Evolutionary conservation across 2,888 invertebrate genomes (phyloP).

Genomic region (Troilus luridus): DNA sequence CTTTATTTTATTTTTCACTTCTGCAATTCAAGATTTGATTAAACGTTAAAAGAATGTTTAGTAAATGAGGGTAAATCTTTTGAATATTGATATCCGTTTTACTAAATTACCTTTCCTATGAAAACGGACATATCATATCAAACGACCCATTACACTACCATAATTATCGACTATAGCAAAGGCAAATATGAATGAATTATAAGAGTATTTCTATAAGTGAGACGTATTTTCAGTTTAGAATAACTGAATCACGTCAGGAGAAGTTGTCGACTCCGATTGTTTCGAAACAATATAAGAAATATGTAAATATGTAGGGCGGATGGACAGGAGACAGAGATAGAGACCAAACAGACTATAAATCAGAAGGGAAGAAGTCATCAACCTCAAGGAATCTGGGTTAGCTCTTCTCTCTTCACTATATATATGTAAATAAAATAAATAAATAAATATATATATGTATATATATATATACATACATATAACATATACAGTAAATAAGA

Average conservation of each 20-base stretch:
- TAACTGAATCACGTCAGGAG: neutral
- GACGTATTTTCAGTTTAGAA: neutral
- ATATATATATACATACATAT: constrained; percentile 16
- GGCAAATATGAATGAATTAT: no score
- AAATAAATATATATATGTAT: constrained; percentile 3
- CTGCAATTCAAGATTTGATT: no score
- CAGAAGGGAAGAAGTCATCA: neutral
- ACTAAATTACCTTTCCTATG: no score
- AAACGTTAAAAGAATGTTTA: no score
- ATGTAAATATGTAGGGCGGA: neutral
- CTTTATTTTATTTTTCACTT: no score
- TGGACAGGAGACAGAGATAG: neutral
- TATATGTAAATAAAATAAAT: neutral
- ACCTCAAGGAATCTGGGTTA: constrained; percentile 38
- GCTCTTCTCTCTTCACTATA: neutral
- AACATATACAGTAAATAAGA: constrained; percentile 18
- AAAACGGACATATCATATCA: no score
- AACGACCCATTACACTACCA: no score
- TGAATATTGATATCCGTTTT: no score
- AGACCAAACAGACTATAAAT: neutral
- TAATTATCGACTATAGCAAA: no score
- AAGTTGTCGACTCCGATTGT: neutral
- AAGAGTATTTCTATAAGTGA: no score
- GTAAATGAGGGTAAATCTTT: no score
- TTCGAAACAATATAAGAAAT: neutral